Evolutionary conservation across 2,888 invertebrate species (phyloP), one percentile per base, ranked within the genome.

Genomic region (Orchesellides sinensis): DNA sequence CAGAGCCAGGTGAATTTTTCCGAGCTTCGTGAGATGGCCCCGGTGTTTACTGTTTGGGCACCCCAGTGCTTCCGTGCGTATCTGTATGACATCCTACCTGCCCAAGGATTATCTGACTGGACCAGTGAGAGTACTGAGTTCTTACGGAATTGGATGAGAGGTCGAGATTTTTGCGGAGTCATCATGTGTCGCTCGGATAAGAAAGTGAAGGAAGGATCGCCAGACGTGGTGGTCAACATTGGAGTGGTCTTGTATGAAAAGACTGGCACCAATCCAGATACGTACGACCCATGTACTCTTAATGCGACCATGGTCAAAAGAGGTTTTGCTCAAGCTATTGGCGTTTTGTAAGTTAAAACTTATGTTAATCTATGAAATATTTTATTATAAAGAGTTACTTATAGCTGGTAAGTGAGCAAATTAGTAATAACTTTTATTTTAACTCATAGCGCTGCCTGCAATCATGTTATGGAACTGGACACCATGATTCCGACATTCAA

Each of bases 31-130:
- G 61, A 45, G 14, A n/a, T 73, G 10, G 10, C 59, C 8, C 59
- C 45, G 1, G 3, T 4, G 8, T 77, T 77, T 56, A 1, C 17
- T 3, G 2, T 2, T 10, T 66, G 25, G 21, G 1, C 81, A 12
- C 56, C 73, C 1, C 73, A 81, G 40, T 4, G 23, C 1, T 81
- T 81, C 32, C 73, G 52, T n/a, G 32, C 27, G 2, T 66, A 81
- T 25, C 54, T 81, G 21, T 40, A 54, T 27, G 52, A 81, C 66
- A 21, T 81, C 17, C 4, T 66, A 2, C 81, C 81, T 0, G n/a
- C 5, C 8, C 2, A 21, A 21, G 2, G 47, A 19, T 23, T 27
- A 25, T 0, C 19, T 35, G 14, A 17, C n/a, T 81, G 81, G 81
- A n/a, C 35, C 3, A 3, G 25, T 12, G 59, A 73, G 19, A 68